Conservation (phyloP, 2,888 invertebrate genomes). For the Aphrophora alni region DNA sequence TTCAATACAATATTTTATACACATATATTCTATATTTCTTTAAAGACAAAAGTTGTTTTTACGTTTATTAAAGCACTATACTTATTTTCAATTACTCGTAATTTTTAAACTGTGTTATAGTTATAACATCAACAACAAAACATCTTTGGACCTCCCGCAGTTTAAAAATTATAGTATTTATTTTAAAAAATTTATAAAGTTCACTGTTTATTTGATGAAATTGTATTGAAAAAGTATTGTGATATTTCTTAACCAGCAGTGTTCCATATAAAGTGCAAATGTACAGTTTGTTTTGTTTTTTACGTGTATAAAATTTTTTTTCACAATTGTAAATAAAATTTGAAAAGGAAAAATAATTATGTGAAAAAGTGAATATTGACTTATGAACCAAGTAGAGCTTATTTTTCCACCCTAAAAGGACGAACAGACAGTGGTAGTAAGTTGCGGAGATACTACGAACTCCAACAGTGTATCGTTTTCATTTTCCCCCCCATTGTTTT, state of each 20-base stretch:
- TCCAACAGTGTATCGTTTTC: background rate
- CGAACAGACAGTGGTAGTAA: background rate
- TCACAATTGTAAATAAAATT: background rate
- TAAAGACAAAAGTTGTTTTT: background rate
- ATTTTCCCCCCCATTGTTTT: too few species aligned
- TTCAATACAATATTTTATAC: background rate
- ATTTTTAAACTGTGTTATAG: conserved; percentile 19
- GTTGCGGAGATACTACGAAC: background rate
- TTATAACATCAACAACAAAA: conserved; percentile 15
- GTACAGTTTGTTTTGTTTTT: background rate
- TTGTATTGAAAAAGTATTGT: background rate
- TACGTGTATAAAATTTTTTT: background rate
- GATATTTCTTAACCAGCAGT: background rate
- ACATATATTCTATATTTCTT: background rate
- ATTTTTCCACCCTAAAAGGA: background rate
- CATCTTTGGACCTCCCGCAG: conserved; percentile 33
- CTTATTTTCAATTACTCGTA: background rate
- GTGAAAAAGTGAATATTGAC: background rate
- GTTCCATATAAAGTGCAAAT: background rate
- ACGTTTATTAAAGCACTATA: background rate
- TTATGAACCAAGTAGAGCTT: background rate
- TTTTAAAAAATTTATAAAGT: background rate
- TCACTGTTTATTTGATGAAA: background rate
- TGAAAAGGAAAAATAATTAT: background rate
- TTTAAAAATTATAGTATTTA: background rate